phyloP scores from a whole-genome alignment of 2,113 vertebrate genomes.

The Formicarius rufipectus region DNA sequence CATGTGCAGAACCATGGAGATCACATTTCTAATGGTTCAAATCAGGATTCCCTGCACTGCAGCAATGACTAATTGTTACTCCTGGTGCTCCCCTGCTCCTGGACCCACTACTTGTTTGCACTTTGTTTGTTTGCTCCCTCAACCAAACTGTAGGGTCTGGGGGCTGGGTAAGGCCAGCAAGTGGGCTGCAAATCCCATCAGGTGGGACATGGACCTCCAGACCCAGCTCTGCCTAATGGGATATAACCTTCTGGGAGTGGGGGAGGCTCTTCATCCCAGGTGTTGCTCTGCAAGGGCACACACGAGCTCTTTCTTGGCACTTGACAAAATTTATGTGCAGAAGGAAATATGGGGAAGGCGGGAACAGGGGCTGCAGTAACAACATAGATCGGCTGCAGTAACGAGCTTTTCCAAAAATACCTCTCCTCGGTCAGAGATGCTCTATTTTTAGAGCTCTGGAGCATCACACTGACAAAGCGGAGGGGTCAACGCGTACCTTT shows the following conservation, averaged over 20 bases:
- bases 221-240: not conserved
- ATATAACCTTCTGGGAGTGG: rapidly evolving
- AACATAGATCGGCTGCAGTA: not conserved
- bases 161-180: not conserved
- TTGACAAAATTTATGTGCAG: not conserved
- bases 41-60: not conserved
- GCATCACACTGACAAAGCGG: not conserved
- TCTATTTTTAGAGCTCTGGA: slow-evolving; percentile 10
- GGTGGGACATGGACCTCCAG: not conserved
- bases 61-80: not conserved
- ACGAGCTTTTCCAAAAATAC: slow-evolving; percentile 19
- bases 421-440: not conserved
- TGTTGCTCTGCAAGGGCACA: not conserved
- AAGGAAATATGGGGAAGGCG: not conserved
- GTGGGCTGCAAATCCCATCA: rapidly evolving
- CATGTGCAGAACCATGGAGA: not conserved
- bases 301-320: not conserved
- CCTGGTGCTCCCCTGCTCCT: not conserved
- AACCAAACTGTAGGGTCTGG: rapidly evolving
- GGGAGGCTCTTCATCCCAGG: rapidly evolving
- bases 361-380: not conserved
- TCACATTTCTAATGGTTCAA: not conserved
- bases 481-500: not conserved
- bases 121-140: not conserved
- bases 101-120: not conserved